Conservation (phyloP, 2,113 vertebrate genomes). For the Heptranchias perlo region DNA sequence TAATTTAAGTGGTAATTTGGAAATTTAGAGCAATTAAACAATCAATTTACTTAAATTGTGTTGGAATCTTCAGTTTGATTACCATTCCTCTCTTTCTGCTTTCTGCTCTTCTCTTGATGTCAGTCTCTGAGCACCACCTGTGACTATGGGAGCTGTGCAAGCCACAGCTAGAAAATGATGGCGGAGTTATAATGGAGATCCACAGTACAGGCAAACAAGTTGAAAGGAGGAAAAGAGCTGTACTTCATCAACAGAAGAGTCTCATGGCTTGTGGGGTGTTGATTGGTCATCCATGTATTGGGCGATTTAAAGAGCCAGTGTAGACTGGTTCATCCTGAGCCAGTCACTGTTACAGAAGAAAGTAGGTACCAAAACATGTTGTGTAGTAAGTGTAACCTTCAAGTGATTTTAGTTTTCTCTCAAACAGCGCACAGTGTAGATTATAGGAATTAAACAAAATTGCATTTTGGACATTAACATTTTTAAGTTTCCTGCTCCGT, state of each 20-base stretch:
- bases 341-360: neutral
- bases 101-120: neutral
- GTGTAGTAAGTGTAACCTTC: neutral
- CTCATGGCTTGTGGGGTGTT: neutral
- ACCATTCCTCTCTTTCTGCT: neutral
- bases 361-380: neutral
- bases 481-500: neutral
- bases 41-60: neutral
- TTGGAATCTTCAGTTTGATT: neutral
- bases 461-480: neutral
- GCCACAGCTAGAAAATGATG: neutral
- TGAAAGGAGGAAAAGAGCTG: neutral
- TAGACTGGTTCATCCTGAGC: neutral
- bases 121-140: neutral
- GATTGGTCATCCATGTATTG: neutral
- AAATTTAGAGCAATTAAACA: neutral
- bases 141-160: neutral
- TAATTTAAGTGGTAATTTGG: neutral
- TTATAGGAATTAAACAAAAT: neutral
- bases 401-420: neutral
- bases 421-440: neutral
- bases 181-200: neutral
- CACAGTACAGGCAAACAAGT: neutral
- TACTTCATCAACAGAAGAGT: neutral
- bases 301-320: neutral